Conservation (phyloP, 2,113 vertebrate species). For the Fulica atra region DNA sequence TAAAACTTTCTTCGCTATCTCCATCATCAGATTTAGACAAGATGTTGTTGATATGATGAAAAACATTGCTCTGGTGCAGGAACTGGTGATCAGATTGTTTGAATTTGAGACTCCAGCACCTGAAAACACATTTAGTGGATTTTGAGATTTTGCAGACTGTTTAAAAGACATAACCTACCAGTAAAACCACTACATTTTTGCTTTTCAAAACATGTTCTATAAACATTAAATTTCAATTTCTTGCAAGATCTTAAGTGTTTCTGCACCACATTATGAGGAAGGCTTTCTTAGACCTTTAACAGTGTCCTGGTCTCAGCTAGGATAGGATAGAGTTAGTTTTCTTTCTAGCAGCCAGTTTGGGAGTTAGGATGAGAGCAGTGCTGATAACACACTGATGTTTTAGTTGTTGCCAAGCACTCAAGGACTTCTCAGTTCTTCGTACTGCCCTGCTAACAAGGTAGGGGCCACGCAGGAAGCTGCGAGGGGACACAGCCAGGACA, state of each 20-base stretch:
- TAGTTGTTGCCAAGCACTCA: too few relatives aligned
- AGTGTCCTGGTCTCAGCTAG: background rate
- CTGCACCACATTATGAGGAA: background rate
- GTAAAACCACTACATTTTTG: background rate
- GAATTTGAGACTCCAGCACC: conserved; percentile 99
- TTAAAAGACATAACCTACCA: background rate
- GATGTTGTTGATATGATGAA: conserved; percentile 99
- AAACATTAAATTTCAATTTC: background rate
- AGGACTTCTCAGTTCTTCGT: too few relatives aligned
- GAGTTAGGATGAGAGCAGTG: too few relatives aligned
- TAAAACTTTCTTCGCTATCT: conserved; percentile 98
- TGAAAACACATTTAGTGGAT: conserved; percentile 60
- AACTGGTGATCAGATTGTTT: conserved; percentile 99
- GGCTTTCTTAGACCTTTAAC: background rate
- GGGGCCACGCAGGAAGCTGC: too few relatives aligned
- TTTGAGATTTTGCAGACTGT: background rate
- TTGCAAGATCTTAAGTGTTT: background rate
- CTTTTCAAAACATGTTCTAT: background rate
- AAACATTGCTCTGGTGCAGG: conserved; percentile 98
- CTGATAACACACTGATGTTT: too few relatives aligned
- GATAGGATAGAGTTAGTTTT: too few relatives aligned
- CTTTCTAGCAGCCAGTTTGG: too few relatives aligned
- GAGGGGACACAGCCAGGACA: too few relatives aligned
- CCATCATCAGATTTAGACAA: conserved; percentile 98
- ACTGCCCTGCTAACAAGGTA: too few relatives aligned